A percentile compares a stretch with the other conserved stretches of the same genome.
phyloP scores from a whole-genome alignment of 2,888 invertebrate genomes.

The Flexamia atlantica region DNA sequence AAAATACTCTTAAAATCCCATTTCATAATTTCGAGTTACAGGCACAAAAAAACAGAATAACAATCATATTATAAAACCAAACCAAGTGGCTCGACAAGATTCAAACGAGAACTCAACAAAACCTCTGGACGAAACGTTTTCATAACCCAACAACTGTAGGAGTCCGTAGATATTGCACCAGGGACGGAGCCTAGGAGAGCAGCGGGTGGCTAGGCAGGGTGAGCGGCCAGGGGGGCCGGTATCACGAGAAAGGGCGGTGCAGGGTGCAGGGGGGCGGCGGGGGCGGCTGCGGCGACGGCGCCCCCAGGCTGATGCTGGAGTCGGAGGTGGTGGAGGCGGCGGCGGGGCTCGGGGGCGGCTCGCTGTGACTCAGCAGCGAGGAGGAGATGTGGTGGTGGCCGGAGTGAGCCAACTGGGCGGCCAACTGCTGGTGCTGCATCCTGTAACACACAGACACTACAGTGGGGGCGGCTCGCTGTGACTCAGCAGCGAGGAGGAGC shows the following conservation, averaged over 20 bases:
- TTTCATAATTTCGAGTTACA: too few species aligned
- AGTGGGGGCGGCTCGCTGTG: slow-evolving; percentile 67
- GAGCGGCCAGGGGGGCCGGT: slow-evolving; percentile 67
- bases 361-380: slow-evolving; percentile 63
- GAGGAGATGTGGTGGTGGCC: slow-evolving; percentile 67
- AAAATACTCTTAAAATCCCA: too few species aligned
- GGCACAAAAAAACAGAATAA: too few species aligned
- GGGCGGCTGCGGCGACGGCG: slow-evolving; percentile 70
- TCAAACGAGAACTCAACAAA: too few species aligned
- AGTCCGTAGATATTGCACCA: neutral
- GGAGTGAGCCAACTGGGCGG: slow-evolving; percentile 71
- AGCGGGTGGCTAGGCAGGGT: slow-evolving; percentile 4
- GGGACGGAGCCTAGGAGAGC: slow-evolving; percentile 3
- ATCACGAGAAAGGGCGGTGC: slow-evolving; percentile 72
- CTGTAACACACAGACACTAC: slow-evolving; percentile 70
- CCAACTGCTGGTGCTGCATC: slow-evolving; percentile 73
- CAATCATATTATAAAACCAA: too few species aligned
- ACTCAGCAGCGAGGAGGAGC: slow-evolving; percentile 65
- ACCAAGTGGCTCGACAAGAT: too few species aligned
- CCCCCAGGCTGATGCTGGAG: slow-evolving; percentile 71
- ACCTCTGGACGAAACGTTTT: too few species aligned
- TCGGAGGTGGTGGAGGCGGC: slow-evolving; percentile 70
- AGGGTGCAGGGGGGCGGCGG: slow-evolving; percentile 65
- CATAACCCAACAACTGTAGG: too few species aligned
- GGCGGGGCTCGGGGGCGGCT: slow-evolving; percentile 69